Percentiles rank a stretch among this genome's conserved stretches.
Conservation (phyloP, 2,888 invertebrate species). For the Mesorhabditis spiculigera region DNA sequence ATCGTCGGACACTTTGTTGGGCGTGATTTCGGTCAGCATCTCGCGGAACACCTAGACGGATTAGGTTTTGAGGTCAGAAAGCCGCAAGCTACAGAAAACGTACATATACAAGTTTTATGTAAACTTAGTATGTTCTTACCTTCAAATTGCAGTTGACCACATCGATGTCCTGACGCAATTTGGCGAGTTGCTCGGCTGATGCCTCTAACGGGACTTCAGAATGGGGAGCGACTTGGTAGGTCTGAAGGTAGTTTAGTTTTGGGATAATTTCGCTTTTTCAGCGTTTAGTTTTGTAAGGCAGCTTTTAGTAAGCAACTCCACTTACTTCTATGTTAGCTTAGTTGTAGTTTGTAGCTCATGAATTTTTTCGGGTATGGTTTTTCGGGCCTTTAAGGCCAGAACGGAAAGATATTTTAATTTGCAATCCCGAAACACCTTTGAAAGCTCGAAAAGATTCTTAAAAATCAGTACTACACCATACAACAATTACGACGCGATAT, state of each 20-base stretch:
- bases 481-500: too few species aligned
- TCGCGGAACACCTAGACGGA: slow-evolving; percentile 80
- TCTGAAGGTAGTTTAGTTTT: slow-evolving; percentile 17
- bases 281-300: background rate
- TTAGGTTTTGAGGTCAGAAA: background rate
- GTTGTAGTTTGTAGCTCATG: too few species aligned
- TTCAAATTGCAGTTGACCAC: slow-evolving; percentile 66
- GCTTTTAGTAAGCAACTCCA: too few species aligned
- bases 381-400: too few species aligned
- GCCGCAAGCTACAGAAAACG: background rate
- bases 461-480: too few species aligned
- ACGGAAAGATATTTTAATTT: too few species aligned
- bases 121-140: slow-evolving; percentile 14
- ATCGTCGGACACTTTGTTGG: slow-evolving; percentile 77
- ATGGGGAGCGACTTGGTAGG: slow-evolving; percentile 26
- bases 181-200: slow-evolving; percentile 79
- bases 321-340: too few species aligned
- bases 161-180: slow-evolving; percentile 84
- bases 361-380: too few species aligned
- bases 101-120: background rate
- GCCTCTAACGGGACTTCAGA: slow-evolving; percentile 60
- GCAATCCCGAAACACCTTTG: too few species aligned
- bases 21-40: slow-evolving; percentile 85
- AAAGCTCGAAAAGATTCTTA: too few species aligned
- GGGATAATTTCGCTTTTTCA: background rate